phyloP scores from a whole-genome alignment of 2,797 vertebrate species.

The Paramormyrops hopkinsi region DNA sequence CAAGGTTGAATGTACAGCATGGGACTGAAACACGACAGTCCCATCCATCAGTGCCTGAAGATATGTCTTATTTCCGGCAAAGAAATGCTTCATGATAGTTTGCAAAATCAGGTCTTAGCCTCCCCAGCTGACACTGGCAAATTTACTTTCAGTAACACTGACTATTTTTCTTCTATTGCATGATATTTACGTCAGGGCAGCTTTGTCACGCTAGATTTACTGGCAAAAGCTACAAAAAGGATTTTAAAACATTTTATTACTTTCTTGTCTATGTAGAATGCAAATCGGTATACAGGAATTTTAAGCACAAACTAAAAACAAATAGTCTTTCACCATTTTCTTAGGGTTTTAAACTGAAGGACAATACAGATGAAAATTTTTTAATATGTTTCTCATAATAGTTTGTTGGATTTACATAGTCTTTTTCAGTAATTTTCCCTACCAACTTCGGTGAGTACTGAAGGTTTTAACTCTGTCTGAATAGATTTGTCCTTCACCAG shows the following conservation, averaged over 20 bases:
- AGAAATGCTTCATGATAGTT: slow-evolving; percentile 36
- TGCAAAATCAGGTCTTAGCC: slow-evolving; percentile 17
- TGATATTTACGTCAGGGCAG: slow-evolving; percentile 10
- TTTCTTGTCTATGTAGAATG: not conserved
- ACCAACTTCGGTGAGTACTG: slow-evolving; percentile 5
- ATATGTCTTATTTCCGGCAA: slow-evolving; percentile 44
- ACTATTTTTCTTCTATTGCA: not conserved
- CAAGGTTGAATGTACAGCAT: slow-evolving; percentile 45
- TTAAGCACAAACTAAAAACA: not conserved
- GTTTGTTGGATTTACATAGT: not conserved
- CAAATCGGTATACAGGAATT: not conserved
- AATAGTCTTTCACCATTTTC: not conserved
- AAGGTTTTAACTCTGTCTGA: slow-evolving; percentile 1
- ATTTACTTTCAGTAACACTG: slow-evolving; percentile 5
- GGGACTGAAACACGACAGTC: slow-evolving; percentile 40
- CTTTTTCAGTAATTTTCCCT: slow-evolving; percentile 5
- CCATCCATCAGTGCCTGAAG: slow-evolving; percentile 44
- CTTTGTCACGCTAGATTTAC: slow-evolving; percentile 4
- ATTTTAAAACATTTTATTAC: not conserved
- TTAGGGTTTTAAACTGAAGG: not conserved
- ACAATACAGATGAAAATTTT: slow-evolving; percentile 4
- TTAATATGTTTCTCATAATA: not conserved
- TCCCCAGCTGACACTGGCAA: slow-evolving; percentile 18
- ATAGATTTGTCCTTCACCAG: slow-evolving; percentile 21
- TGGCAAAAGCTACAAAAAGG: slow-evolving; percentile 12